Base-by-base conservation (phyloP, 2,113 vertebrate genomes). In the Nestor notabilis region DNA sequence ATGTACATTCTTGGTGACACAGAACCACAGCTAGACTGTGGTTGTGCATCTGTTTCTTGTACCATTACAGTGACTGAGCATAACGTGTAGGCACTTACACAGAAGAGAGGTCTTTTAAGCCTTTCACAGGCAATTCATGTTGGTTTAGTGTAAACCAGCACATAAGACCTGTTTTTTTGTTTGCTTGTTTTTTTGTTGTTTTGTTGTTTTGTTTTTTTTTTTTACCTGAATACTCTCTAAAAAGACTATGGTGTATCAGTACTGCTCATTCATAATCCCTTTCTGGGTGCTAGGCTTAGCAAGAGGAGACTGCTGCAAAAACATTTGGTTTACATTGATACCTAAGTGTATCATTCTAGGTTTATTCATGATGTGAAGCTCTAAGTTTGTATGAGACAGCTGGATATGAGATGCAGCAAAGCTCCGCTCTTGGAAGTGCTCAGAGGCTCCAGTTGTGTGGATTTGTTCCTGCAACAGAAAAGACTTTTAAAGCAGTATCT, bases 11-110 rank as follows among this genome's bases (percentile, higher is more conserved):
- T 37, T 76, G 70, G 33, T 72, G 90, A 87, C 47, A 43, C 28
- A 29, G 33, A 39, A 7, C 55, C n/a, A 29, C 17, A n/a, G 17
- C 60, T 60, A 39, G 47, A 24, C 20, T 14, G n/a, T n/a, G n/a
- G 7, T 5, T 55, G 27, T 44, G 49, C 31, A 6, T 29, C 4
- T 64, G 33, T 29, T 43, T 79, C 24, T 71, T 64, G 13, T 9
- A 10, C 28, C 74, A 23, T 47, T 70, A 16, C 25, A 10, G 9
- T 37, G n/a, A 15, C 5, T 25, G 25, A 44, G 49, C 35, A 19
- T 39, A 76, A 13, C 13, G 1, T 1, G 12, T 8, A 11, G 49
- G 47, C 2, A 4, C 3, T 4, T 11, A 13, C 43, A 12, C 1
- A 5, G 39, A 43, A 52, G 18, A 52, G 24, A 68, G 6, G 2